These are phyloP conservation scores for Charadrius vociferus DNA, from an alignment of 2,113 vertebrate genomes.

Conservation along the genomic window DNA sequence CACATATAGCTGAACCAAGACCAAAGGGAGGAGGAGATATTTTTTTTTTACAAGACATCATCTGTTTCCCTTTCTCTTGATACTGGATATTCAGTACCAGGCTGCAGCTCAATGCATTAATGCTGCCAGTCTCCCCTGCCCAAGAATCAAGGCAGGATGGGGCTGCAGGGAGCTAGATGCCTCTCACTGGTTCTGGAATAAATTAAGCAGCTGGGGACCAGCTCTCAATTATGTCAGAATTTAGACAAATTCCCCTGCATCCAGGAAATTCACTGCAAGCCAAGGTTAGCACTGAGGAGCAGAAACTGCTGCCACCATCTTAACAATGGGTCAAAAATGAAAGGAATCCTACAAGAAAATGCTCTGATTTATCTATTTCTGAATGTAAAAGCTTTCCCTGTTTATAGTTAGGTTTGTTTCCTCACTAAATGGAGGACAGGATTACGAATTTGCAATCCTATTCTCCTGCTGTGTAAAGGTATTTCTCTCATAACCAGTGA, in stretches of 20 bases:
- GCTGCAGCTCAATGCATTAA: neutral
- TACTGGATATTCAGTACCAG: neutral
- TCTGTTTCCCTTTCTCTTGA: neutral
- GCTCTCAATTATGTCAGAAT: neutral
- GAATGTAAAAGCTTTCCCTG: neutral
- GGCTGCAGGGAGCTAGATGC: neutral
- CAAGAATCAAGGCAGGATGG: neutral
- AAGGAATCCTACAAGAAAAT: neutral
- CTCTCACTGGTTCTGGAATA: neutral
- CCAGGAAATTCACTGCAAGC: neutral
- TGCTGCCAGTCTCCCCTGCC: neutral
- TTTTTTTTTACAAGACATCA: neutral
- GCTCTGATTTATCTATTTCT: neutral
- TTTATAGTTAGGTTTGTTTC: neutral
- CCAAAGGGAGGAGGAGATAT: neutral
- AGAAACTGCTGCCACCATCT: neutral
- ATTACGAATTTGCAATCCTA: neutral
- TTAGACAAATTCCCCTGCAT: neutral
- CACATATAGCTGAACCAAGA: neutral
- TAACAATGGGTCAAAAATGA: neutral
- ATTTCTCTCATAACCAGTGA: neutral
- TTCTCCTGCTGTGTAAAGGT: neutral
- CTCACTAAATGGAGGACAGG: neutral
- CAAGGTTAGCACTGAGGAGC: neutral
- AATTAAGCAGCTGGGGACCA: neutral